Conservation (phyloP, 2,888 invertebrate species). For the Netelia melanura region DNA sequence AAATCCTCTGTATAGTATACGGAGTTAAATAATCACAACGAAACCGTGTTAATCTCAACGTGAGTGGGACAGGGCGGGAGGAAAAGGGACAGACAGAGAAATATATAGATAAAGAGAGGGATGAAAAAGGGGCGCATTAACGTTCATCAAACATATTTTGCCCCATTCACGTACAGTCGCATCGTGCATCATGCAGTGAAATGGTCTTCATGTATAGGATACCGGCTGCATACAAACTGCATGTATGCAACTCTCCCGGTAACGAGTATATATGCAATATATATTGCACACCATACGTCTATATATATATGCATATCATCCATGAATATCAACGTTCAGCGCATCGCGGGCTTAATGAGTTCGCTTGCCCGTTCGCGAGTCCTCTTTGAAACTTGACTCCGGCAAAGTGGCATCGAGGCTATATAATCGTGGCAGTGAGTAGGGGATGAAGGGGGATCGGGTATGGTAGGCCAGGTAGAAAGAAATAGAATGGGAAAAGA, state of each 20-base stretch:
- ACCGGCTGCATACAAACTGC: slow-evolving; percentile 50
- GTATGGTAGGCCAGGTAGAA: slow-evolving; percentile 17
- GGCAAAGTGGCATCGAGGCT: slow-evolving; percentile 69
- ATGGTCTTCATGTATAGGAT: slow-evolving; percentile 52
- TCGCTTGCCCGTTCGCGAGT: slow-evolving; percentile 71
- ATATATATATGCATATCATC: slow-evolving; percentile 40
- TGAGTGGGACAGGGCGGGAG: not conserved
- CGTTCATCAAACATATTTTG: slow-evolving; percentile 65
- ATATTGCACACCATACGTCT: slow-evolving; percentile 28
- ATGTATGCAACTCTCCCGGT: slow-evolving; percentile 44
- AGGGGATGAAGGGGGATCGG: not conserved
- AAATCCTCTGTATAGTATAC: slow-evolving; percentile 22
- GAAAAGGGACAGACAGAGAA: not conserved
- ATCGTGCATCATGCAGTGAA: slow-evolving; percentile 64
- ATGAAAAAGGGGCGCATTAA: slow-evolving; percentile 57
- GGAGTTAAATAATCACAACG: slow-evolving; percentile 49
- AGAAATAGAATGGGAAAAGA: slow-evolving; percentile 30
- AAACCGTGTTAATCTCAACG: slow-evolving; percentile 42
- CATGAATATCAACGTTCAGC: slow-evolving; percentile 70
- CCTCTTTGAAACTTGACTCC: slow-evolving; percentile 67
- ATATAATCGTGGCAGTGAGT: slow-evolving; percentile 52
- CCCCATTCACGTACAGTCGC: slow-evolving; percentile 60
- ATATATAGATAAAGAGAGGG: slow-evolving; percentile 12
- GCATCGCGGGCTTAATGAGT: slow-evolving; percentile 70
- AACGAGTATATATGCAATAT: slow-evolving; percentile 61